A percentile compares a stretch with the other conserved stretches of the same genome.
phyloP scores from a whole-genome alignment of 2,888 invertebrate genomes.

The Chrysolina americana region DNA sequence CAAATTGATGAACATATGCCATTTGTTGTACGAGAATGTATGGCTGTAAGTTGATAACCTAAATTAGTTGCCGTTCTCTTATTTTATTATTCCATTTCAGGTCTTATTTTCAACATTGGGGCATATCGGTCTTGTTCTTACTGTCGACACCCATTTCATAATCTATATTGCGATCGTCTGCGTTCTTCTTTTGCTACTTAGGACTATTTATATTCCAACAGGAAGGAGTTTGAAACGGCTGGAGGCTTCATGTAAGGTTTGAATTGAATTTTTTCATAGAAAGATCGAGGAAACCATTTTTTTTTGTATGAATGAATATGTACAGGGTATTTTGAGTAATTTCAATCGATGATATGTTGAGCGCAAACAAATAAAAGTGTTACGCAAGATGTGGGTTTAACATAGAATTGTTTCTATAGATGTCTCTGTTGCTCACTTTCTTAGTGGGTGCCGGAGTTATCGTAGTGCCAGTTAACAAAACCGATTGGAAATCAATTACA shows the following conservation, averaged over 20 bases:
- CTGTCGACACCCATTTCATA: conserved; percentile 55
- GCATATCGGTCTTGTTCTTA: conserved; percentile 50
- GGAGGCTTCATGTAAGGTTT: conserved; percentile 76
- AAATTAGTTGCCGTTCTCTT: neutral
- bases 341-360: too few relatives aligned
- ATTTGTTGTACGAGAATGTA: conserved; percentile 50
- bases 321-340: too few relatives aligned
- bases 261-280: conserved; percentile 43
- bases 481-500: too few relatives aligned
- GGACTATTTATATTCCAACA: conserved; percentile 72
- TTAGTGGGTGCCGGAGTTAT: too few relatives aligned
- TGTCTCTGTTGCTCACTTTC: too few relatives aligned
- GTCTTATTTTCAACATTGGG: conserved; percentile 46
- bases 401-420: too few relatives aligned
- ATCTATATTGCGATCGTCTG: conserved; percentile 54
- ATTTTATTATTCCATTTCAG: neutral
- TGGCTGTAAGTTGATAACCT: conserved; percentile 50
- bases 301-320: too few relatives aligned
- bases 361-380: too few relatives aligned
- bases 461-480: too few relatives aligned
- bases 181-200: conserved; percentile 50
- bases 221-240: conserved; percentile 82
- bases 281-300: neutral
- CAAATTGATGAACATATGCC: conserved; percentile 60
- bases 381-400: too few relatives aligned